Evolutionary conservation across 1,140 invertebrate species (phyloP), one percentile per base, ranked within the genome.

Genomic region (Agraylea sexmaculata): DNA sequence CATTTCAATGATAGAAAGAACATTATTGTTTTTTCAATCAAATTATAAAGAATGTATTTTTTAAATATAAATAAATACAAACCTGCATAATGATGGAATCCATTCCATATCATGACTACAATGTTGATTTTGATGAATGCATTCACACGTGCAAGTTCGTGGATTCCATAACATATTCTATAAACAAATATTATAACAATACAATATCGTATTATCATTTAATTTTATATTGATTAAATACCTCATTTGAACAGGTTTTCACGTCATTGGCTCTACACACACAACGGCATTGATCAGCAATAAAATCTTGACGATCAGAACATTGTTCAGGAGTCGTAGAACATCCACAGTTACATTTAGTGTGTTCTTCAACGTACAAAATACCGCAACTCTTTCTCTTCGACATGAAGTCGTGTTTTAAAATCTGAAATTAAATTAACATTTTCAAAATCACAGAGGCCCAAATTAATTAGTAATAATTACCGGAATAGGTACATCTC

Each of bases 281-380:
- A 39, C 70, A 73, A 15, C 49, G 50, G 41, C 70, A 73, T 39
- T 64, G 57, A 0, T 53, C 49, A 12, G 52, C 49, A 4, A 42
- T 40, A 41, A 71, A 73, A 0, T 35, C 37, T 40, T 72, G 70
- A 13, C 56, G 46, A 6, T 43, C 22, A 19, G 52, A 60, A 37
- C 70, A 73, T 42, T 73, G 54, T 54, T 66, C 30, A 8, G 40
- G 15, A 40, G 34, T 45, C 4, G 48, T 27, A 10, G 40, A 37
- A 28, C 49, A 51, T 5, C 40, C 40, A 25, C 49, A 48, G 22
- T 35, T 30, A 28, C 49, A 51, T 2, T 12, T 20, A 15, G 13
- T 30, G 31, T 51, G 42, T 27, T 51, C 29, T 16, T 27, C 27
- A 2, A 50, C 20, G 4, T 33, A 27, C 6, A 50, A 23, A 8